Base-by-base conservation (phyloP, 2,113 vertebrate species). In the Onychostruthus taczanowskii region DNA sequence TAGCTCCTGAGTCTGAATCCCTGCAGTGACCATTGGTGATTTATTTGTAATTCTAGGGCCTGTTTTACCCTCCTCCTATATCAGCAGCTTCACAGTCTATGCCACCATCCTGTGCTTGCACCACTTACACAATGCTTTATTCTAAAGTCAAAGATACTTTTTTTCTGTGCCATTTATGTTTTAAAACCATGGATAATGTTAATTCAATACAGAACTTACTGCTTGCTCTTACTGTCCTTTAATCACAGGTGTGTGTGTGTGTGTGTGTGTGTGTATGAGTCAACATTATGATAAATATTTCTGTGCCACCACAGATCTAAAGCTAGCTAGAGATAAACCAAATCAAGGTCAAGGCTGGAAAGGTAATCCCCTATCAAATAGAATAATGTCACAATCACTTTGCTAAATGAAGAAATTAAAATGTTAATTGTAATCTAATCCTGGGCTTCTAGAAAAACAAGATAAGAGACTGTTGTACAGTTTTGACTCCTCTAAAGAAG, bases 351-450 rank as follows among this genome's bases (percentile, higher is more conserved):
- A 43, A 62, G 62, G 4, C 12, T 35, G 56, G 28, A 74, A 86
- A 3, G 1, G 4, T 52, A 86, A 2, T 66, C n/a, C 22, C 2
- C 0, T 20, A 24, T 72, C 24, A 53, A 62, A n/a, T 17, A 24
- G 24, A 87, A 39, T 68, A 46, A 59, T 18, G 53, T n/a, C 21
- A 28, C 31, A 76, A n/a, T 68, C 43, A 73, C 30, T 68, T 76
- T 61, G 5, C 17, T 39, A 84, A 73, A 46, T 56, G 18, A 89
- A 55, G 33, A 64, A 50, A 26, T 35, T 27, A 47, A 43, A 50
- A 55, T 55, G 28, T 21, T 61, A 35, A 27, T 47, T 63, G 8
- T 63, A 77, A 28, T 44, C 13, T 67, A 84, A 66, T 67, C 5
- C 11, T 19, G 30, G 18, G 2, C 9, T 89, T 87, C 14, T 14